Conservation (phyloP, 2,797 vertebrate species). For the Oceanodroma leucorhoa region DNA sequence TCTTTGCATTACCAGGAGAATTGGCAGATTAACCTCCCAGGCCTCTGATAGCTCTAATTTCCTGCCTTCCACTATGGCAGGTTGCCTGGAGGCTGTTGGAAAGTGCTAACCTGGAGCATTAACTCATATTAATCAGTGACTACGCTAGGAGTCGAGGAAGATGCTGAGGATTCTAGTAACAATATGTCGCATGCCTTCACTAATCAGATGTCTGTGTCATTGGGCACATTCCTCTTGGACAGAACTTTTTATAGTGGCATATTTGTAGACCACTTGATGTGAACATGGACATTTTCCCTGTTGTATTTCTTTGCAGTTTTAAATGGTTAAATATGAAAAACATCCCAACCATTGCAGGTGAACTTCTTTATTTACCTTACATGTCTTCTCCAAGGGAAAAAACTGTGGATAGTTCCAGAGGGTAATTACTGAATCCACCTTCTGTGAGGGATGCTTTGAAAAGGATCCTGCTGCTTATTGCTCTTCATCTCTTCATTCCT, state of each 20-base stretch:
- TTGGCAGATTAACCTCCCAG: background rate
- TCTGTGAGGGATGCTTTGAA: background rate
- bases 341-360: background rate
- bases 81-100: background rate
- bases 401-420: background rate
- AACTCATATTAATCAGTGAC: background rate
- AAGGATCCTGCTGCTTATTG: background rate
- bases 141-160: fast-evolving
- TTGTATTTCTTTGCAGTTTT: background rate
- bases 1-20: background rate
- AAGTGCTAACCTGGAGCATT: background rate
- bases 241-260: background rate
- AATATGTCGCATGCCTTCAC: fast-evolving
- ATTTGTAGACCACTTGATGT: background rate
- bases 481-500: background rate
- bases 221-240: background rate
- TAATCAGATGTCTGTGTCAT: background rate
- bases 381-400: background rate
- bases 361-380: background rate
- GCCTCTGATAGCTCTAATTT: background rate
- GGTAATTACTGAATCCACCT: background rate
- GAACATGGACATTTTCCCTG: background rate
- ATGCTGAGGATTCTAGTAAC: background rate
- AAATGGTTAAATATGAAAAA: background rate
- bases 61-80: background rate